Evolutionary conservation across 1,140 invertebrate species (phyloP), one percentile per base, ranked within the genome.

Genomic region (Temnothorax curvispinosus): DNA sequence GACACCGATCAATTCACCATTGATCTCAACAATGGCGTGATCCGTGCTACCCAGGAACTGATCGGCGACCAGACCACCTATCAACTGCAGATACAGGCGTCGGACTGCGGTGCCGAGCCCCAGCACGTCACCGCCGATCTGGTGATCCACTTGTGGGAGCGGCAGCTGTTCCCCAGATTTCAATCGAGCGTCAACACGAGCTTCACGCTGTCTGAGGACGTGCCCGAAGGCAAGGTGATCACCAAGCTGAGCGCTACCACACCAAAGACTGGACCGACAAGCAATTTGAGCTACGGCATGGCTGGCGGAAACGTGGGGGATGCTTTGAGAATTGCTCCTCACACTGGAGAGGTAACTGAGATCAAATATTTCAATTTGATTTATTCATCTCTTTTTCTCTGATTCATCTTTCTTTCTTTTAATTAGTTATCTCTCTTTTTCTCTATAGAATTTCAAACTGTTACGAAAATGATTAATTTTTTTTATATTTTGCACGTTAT

Each of bases 261-360:
- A 0, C 97, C 98, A 0, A 98, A 98, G 92, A 96, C 96, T 74
- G 97, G 97, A 1, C 94, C 96, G 5, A 95, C 95, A 11, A 97
- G 97, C 3, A 96, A 96, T 84, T 95, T 98, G 27, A 96, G 97
- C 64, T 99, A 98, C 93, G 97, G 97, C 21, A 98, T 99, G 89
- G 98, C 98, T 21, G 99, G 98, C 9, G 99, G 99, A 5, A 99
- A 99, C 93, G 96, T 98, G 13, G 98, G 97, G 0, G 97, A 98
- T 86, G 98, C 98, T 5, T 96, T 99, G 56, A 96, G 96, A 92
- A 97, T 99, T 69, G 97, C 99, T 94, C 91, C 96, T 13, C 96
- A 96, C 47, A 97, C 97, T 50, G 98, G 99, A 21, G 97, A 98
- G 94, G 96, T 99, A 8, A 21, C 44, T 65, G 41, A 32, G 18